phyloP scores from a whole-genome alignment of 2,113 vertebrate genomes.

The Spea multiplicata region DNA sequence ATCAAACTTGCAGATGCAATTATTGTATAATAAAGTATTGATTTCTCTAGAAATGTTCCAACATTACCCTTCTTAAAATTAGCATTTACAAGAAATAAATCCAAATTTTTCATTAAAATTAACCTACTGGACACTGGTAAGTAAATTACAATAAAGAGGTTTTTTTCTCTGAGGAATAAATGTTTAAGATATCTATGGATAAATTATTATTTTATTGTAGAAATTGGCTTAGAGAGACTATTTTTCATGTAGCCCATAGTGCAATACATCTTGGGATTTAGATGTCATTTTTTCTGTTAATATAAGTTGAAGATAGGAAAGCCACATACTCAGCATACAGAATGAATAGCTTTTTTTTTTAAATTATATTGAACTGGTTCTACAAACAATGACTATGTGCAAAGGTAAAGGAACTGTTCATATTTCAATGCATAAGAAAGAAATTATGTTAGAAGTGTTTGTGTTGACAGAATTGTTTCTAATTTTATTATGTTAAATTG shows the following conservation, averaged over 20 bases:
- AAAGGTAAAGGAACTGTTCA: too few species aligned
- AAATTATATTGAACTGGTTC: constrained; percentile 2
- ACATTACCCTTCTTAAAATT: constrained; percentile 67
- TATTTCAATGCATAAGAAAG: too few species aligned
- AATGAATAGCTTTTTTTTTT: neutral
- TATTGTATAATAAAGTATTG: constrained; percentile 77
- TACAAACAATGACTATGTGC: neutral
- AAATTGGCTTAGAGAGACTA: constrained; percentile 1
- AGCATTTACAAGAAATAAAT: constrained; percentile 65
- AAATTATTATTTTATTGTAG: constrained; percentile 31
- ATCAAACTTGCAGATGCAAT: constrained; percentile 69
- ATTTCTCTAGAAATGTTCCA: constrained; percentile 67
- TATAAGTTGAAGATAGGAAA: constrained; percentile 4
- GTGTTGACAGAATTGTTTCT: too few species aligned
- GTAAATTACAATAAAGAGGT: constrained; percentile 54
- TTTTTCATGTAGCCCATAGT: constrained; percentile 19
- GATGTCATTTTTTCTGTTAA: neutral
- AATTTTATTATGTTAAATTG: too few species aligned
- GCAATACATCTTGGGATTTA: neutral
- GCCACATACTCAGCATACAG: neutral
- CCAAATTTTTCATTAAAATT: constrained; percentile 58
- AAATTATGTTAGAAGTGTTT: too few species aligned
- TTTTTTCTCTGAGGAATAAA: constrained; percentile 34
- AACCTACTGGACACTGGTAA: constrained; percentile 57
- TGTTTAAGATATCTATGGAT: constrained; percentile 31